Conservation (phyloP, 2,113 vertebrate genomes). For the Typhlomys cinereus region DNA sequence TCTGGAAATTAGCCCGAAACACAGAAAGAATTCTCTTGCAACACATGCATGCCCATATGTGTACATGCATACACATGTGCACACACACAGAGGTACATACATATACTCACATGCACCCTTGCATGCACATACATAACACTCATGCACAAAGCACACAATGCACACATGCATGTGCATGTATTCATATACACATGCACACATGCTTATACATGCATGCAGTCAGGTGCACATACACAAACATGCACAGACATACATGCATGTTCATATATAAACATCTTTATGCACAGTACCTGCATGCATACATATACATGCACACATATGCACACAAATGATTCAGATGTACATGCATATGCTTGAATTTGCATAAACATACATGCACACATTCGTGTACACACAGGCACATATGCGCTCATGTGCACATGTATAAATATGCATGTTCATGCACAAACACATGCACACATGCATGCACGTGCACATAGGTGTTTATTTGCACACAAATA, state of each 20-base stretch:
- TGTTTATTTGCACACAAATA: not conserved
- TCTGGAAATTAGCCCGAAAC: not conserved
- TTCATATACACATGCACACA: too few relatives aligned
- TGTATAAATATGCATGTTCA: too few relatives aligned
- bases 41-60: not conserved
- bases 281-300: not conserved
- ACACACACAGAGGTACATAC: too few relatives aligned
- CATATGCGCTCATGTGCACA: not conserved
- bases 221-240: not conserved
- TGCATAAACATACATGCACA: not conserved
- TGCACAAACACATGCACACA: not conserved
- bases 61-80: not conserved
- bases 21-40: not conserved
- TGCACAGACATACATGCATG: not conserved
- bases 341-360: too few relatives aligned
- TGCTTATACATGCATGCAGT: not conserved
- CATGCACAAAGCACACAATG: too few relatives aligned
- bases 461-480: not conserved
- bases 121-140: too few relatives aligned
- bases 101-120: too few relatives aligned
- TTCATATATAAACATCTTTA: not conserved
- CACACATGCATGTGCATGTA: too few relatives aligned
- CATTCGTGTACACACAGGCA: not conserved
- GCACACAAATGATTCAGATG: not conserved
- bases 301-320: not conserved